Conservation (phyloP, 2,888 invertebrate species). For the Pristionchus arcanus region DNA sequence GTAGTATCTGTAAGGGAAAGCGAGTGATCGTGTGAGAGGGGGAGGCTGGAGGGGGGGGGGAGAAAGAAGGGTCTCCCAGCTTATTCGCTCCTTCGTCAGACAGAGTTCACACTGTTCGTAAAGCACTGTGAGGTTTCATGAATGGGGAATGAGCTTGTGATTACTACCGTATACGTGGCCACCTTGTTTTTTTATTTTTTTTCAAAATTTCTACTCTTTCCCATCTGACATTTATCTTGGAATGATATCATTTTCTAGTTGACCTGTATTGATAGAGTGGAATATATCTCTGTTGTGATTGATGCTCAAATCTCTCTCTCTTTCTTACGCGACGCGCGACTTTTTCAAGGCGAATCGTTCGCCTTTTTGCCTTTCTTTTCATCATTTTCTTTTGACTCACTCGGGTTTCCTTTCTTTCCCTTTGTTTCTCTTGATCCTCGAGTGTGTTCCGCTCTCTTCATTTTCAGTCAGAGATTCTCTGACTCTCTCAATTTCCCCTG, state of each 20-base stretch:
- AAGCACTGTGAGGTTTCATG: not conserved
- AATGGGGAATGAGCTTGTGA: no score
- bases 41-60: not conserved
- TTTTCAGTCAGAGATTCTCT: not conserved
- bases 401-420: not conserved
- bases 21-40: not conserved
- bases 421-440: conserved; percentile 6
- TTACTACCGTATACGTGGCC: no score
- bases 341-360: not conserved
- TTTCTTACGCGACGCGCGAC: not conserved
- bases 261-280: not conserved
- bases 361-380: conserved; percentile 20
- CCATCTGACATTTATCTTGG: not conserved
- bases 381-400: not conserved
- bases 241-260: not conserved
- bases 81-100: not conserved
- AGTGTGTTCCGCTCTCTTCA: conserved; percentile 30
- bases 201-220: not conserved
- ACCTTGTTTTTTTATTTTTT: no score
- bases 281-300: not conserved
- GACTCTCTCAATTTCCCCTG: not conserved
- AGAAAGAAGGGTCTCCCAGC: not conserved
- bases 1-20: not conserved
- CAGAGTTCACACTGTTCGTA: not conserved
- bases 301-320: not conserved